Evolutionary conservation across 2,113 vertebrate species (phyloP).

Genomic region (Symphodus melops): DNA sequence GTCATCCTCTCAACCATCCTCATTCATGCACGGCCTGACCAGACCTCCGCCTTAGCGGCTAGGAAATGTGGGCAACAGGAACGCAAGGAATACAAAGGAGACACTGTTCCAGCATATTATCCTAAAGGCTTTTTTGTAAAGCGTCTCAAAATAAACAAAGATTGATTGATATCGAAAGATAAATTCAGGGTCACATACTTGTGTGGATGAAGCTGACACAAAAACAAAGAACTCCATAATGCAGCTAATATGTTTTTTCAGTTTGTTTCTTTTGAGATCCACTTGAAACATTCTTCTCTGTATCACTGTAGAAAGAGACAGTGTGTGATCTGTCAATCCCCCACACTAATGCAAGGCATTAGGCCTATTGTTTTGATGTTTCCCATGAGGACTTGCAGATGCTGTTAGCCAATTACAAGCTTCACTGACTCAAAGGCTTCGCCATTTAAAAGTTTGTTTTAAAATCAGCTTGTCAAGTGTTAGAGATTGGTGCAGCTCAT

Average conservation of each 20-base stretch:
- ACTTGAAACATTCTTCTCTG: not conserved
- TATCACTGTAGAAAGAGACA: slow-evolving; percentile 2
- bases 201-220: not conserved
- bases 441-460: slow-evolving; percentile 31
- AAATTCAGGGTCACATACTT: slow-evolving; percentile 20
- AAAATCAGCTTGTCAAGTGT: slow-evolving; percentile 35
- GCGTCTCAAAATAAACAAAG: too few relatives aligned
- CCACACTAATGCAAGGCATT: not conserved
- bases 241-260: not conserved
- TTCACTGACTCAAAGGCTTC: slow-evolving; percentile 17
- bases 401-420: slow-evolving; percentile 56
- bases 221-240: not conserved
- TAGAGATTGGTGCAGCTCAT: slow-evolving; percentile 14
- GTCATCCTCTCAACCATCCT: too few relatives aligned
- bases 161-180: too few relatives aligned
- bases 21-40: too few relatives aligned
- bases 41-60: too few relatives aligned
- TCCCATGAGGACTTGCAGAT: slow-evolving; percentile 24
- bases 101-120: too few relatives aligned
- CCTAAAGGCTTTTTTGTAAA: too few relatives aligned
- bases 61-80: too few relatives aligned
- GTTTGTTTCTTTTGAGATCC: not conserved
- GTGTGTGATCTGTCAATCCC: not conserved
- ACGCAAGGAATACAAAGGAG: too few relatives aligned
- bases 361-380: slow-evolving; percentile 7